A percentile compares a stretch with the other conserved stretches of the same genome.
phyloP scores from a whole-genome alignment of 2,888 invertebrate species.

The Dione vanillae region DNA sequence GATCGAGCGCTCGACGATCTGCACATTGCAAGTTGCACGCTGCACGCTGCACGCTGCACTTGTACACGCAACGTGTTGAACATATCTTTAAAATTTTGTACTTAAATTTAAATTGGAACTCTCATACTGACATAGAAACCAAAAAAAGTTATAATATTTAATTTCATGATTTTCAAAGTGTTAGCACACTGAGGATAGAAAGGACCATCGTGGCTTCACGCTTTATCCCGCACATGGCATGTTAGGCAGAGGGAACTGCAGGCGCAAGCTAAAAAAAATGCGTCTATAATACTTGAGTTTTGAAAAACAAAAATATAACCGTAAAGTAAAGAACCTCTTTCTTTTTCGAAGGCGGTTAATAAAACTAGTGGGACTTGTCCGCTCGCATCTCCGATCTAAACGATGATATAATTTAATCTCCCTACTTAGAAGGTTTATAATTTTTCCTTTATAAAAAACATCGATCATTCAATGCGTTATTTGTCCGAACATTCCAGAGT shows the following conservation, averaged over 20 bases:
- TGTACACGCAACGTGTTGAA: not conserved
- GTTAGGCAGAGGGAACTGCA: too few species aligned
- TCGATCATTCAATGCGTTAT: slow-evolving; percentile 23
- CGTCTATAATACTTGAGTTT: too few species aligned
- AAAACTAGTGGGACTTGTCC: not conserved
- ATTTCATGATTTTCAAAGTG: too few species aligned
- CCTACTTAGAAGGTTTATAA: slow-evolving; percentile 8
- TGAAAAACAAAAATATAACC: not conserved
- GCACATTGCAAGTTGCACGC: not conserved
- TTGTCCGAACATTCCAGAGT: slow-evolving; percentile 21
- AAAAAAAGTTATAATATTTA: too few species aligned
- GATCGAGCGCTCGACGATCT: not conserved
- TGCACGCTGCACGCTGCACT: not conserved
- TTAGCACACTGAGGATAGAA: too few species aligned
- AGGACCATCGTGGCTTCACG: too few species aligned
- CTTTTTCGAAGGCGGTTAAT: not conserved
- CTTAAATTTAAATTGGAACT: not conserved
- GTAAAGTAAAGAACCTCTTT: too few species aligned
- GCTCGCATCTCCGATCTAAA: slow-evolving; percentile 7
- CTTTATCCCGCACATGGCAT: too few species aligned
- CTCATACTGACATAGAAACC: too few species aligned
- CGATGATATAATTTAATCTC: slow-evolving; percentile 24
- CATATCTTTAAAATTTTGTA: not conserved
- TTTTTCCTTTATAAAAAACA: slow-evolving; percentile 18
- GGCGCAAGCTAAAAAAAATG: too few species aligned